Evolutionary conservation across 2,797 vertebrate species (phyloP), one percentile per base, ranked within the genome.

Genomic region (Novumbra hubbsi): DNA sequence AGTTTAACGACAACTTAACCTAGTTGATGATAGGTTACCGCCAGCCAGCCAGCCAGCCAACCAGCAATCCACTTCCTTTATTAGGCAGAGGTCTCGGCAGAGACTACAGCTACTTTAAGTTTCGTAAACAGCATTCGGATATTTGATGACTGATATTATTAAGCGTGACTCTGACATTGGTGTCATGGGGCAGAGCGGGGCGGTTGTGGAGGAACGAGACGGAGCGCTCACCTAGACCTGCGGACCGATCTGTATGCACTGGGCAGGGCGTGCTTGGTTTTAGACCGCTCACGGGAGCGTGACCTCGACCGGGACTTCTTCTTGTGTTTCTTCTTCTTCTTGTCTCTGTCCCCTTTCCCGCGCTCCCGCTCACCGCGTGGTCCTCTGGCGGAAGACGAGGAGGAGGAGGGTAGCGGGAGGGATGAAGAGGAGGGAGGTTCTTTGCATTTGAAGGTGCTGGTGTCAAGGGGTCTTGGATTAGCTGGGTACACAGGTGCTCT

Each of bases 251-350:
- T 94, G 89, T 98, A 98, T 78, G 98, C 95, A 78, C 94, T 99
- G 86, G 98, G 96, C 68, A 99, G 95, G 0, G 95, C 88, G 77
- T 97, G 96, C 91, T 95, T 96, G 76, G 86, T 94, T 92, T 97
- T 96, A 49, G 93, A 94, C 77, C 90, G 95, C 62, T 95, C 94
- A 2, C 88, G 92, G 0, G 94, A 95, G 15, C 93, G 92, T 0
- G 96, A 97, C 64, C 94, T 91, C 2, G 96, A 94, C 6, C 94
- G 91, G 5, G 96, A 97, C 62, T 95, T 93, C 72, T 94, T 95
- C 88, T 95, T 98, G 87, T 96, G 96, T 79, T 97, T 98, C 80
- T 98, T 98, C 85, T 95, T 98, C 84, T 96, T 98, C 90, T 95
- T 98, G 68, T 98, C 96, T 78, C 87, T 95, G 76, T 96, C 88